phyloP scores from a whole-genome alignment of 2,888 invertebrate genomes.

The Anthrax anthrax region DNA sequence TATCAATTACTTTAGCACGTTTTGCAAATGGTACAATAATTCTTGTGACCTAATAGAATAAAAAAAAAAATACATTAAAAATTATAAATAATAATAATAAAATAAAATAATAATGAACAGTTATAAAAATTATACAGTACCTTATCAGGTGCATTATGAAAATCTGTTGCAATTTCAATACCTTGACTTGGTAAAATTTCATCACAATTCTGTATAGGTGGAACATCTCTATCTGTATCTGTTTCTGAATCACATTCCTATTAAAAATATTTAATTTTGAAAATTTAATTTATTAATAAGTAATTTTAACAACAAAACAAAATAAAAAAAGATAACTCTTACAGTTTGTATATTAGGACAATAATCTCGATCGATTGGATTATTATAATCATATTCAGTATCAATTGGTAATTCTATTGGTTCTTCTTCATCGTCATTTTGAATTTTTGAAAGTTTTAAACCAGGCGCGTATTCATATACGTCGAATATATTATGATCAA shows the following conservation, averaged over 20 bases:
- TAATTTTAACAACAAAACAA: background rate
- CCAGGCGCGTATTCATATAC: constrained; percentile 24
- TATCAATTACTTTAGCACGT: constrained; percentile 74
- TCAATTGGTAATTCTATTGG: constrained; percentile 10
- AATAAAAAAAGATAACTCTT: constrained; percentile 6
- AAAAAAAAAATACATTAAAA: background rate
- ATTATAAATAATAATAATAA: background rate
- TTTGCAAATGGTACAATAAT: constrained; percentile 65
- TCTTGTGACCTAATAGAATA: constrained; percentile 43
- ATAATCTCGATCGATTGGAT: constrained; percentile 40
- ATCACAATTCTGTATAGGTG: constrained; percentile 12
- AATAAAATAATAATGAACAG: too few relatives aligned
- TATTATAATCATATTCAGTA: constrained; percentile 39
- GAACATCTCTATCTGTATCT: constrained; percentile 28
- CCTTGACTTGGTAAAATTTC: constrained; percentile 17
- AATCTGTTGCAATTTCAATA: constrained; percentile 38
- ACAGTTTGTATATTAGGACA: constrained; percentile 29
- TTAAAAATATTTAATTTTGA: constrained; percentile 1
- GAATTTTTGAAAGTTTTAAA: constrained; percentile 14
- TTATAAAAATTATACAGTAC: constrained; percentile 12
- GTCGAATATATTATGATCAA: constrained; percentile 22
- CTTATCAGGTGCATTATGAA: constrained; percentile 50
- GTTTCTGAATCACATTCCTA: constrained; percentile 8
- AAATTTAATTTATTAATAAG: background rate
- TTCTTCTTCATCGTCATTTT: constrained; percentile 7